Conservation (phyloP, 2,888 invertebrate species). For the Amiota minor region DNA sequence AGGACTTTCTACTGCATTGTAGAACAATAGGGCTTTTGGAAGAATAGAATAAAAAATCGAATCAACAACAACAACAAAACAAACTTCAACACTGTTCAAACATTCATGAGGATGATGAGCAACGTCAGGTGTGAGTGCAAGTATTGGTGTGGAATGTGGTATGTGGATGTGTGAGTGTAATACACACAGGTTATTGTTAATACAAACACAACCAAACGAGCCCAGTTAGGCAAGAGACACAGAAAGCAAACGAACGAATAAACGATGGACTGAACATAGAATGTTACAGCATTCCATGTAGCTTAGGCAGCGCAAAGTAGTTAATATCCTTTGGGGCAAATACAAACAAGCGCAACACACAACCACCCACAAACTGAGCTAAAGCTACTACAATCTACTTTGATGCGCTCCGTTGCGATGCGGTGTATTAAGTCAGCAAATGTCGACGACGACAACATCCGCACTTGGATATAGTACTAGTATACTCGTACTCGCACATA, state of each 20-base stretch:
- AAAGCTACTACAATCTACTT: too few relatives aligned
- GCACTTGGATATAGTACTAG: background rate
- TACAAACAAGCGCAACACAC: slow-evolving; percentile 33
- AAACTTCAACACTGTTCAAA: slow-evolving; percentile 52
- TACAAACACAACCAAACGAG: slow-evolving; percentile 42
- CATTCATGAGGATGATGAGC: slow-evolving; percentile 55
- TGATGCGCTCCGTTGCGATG: too few relatives aligned
- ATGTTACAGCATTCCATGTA: slow-evolving; percentile 5
- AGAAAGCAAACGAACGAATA: too few relatives aligned
- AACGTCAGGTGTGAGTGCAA: slow-evolving; percentile 22
- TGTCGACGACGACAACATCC: slow-evolving; percentile 17
- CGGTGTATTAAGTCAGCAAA: slow-evolving; percentile 20
- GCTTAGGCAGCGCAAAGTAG: slow-evolving; percentile 31
- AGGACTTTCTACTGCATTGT: background rate
- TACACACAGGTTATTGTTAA: slow-evolving; percentile 47
- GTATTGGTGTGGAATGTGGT: background rate
- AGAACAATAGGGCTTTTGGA: background rate
- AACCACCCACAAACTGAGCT: background rate
- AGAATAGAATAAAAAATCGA: slow-evolving; percentile 3
- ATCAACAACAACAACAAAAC: slow-evolving; percentile 30
- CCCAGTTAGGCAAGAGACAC: slow-evolving; percentile 26
- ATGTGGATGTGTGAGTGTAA: slow-evolving; percentile 18
- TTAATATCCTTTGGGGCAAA: slow-evolving; percentile 50
- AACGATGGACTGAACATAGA: too few relatives aligned
- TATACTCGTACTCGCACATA: slow-evolving; percentile 13